These are phyloP conservation scores for Macroteleia sp. DNA, from an alignment of 2,888 invertebrate species.

Conservation along the genomic window DNA sequence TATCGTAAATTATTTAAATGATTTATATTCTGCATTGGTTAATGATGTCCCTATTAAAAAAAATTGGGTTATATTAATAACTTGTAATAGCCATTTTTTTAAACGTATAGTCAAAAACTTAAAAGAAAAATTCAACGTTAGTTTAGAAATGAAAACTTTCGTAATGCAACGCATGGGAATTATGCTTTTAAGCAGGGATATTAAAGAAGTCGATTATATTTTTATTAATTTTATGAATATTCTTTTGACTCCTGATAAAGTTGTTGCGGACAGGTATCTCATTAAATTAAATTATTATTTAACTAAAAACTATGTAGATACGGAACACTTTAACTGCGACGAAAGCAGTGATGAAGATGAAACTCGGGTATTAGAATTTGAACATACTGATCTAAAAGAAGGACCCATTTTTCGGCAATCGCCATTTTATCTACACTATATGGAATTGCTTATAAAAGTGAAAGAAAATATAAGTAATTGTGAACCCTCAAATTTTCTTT, in stretches of 20 bases:
- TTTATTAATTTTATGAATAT: conserved; percentile 7
- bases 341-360: no score
- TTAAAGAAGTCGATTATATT: neutral
- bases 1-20: no score
- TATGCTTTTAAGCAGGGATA: neutral
- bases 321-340: no score
- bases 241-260: neutral
- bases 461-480: no score
- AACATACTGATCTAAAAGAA: neutral
- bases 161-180: neutral
- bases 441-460: no score
- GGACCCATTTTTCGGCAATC: neutral
- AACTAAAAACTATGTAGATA: neutral
- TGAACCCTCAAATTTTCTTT: no score
- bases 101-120: no score
- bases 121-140: conserved; percentile 10
- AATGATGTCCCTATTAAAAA: no score
- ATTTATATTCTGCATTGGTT: no score
- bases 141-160: neutral
- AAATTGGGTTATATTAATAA: no score
- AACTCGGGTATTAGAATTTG: neutral
- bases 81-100: no score
- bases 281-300: neutral
- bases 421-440: conserved; percentile 9
- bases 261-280: neutral